Base-by-base conservation (phyloP, 2,888 invertebrate species). In the Cremastinae sp. region DNA sequence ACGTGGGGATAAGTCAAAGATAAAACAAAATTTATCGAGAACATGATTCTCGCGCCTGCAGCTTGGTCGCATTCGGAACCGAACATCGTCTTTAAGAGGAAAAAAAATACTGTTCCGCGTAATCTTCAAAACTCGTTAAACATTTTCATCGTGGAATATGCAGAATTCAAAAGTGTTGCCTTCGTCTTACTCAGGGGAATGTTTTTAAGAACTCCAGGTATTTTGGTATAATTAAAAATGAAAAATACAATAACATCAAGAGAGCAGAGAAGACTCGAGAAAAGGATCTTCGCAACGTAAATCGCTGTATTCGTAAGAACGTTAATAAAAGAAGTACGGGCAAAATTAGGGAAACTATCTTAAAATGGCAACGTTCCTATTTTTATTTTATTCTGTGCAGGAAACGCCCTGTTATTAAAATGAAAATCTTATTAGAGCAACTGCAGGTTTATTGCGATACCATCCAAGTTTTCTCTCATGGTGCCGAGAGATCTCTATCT, bases 401-500 rank as follows among this genome's bases (percentile, higher is more conserved):
- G 12, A 45, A 45, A 35, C 39, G 14, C 64, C 47, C 51, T 53
- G 45, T 64, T 64, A 73, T 73, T 61, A 53, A 9, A 35, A 37
- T 56, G 20, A 64, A 76, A 76, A 72, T 76, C 58, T 43, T 45
- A 37, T 72, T 72, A 64, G 22, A 56, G 20, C 28, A 45, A 59
- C 41, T 53, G 37, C 39, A 16, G 28, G 51, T 61, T 16, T 68
- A 58, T 72, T 39, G 58, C 56, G 47, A 71, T 41, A 7, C 39
- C 39, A 65, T 53, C 18, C 8, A 16, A 39, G 58, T 49, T 68
- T 58, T 22, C 20, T 45, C 35, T 55, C 10, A 12, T 41, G 43
- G 53, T 65, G 43, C 22, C 37, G 47, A 47, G 56, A 3, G 5
- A 49, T 56, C 12, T 35, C 20, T 37, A 45, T 65, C 53, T 65